Evolutionary conservation across 2,797 vertebrate species (phyloP).

Genomic region (Eidolon dupreanum): DNA sequence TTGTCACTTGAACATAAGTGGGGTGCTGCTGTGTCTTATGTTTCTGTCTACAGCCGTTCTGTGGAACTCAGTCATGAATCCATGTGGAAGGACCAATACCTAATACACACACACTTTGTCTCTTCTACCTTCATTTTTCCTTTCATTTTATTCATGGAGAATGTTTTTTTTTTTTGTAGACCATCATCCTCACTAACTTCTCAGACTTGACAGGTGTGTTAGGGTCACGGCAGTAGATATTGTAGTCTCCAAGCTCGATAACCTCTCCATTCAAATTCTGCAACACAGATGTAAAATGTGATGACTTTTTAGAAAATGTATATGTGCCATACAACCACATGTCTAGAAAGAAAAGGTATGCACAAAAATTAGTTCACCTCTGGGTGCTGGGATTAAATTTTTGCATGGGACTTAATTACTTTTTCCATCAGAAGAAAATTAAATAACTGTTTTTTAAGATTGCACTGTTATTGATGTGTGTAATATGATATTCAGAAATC

Average conservation of each 20-base stretch:
- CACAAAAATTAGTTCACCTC: neutral
- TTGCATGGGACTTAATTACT: neutral
- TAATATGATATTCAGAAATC: constrained; percentile 12
- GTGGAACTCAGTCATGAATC: neutral
- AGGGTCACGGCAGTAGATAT: neutral
- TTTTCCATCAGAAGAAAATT: constrained; percentile 10
- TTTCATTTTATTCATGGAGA: neutral
- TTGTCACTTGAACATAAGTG: neutral
- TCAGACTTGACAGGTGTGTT: neutral
- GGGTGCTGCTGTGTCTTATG: neutral
- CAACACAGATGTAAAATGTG: neutral
- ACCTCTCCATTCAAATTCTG: neutral
- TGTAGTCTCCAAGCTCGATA: neutral
- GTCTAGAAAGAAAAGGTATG: neutral
- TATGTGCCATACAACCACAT: neutral
- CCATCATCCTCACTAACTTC: neutral
- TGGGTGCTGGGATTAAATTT: neutral
- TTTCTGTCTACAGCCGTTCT: neutral
- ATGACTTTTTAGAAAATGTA: neutral
- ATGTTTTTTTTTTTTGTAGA: neutral
- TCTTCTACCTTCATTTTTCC: neutral
- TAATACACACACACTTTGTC: neutral
- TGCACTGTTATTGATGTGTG: neutral
- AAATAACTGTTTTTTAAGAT: neutral
- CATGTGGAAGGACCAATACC: neutral